Evolutionary conservation across 2,113 vertebrate genomes (phyloP), one percentile per base, ranked within the genome.

Genomic region (Silurus asotus): DNA sequence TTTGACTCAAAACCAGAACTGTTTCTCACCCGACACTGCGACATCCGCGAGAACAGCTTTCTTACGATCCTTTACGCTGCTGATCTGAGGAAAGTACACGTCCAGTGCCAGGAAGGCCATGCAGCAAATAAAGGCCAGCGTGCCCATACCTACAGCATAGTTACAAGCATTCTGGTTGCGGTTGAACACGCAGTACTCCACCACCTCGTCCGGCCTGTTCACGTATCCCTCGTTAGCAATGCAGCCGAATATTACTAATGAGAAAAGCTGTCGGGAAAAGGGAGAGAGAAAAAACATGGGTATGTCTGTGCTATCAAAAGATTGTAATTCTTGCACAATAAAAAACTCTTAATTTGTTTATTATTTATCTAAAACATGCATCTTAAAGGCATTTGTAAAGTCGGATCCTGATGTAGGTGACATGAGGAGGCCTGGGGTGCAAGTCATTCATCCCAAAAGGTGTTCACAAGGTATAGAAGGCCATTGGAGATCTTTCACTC

Each of bases 31-130:
- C 0, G 98, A 99, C 89, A 98, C 92, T 0, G 96, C 97, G 0
- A 97, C 93, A 86, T 99, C 98, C 0, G 96, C 97, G 78, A 99
- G 93, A 82, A 99, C 98, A 0, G 96, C 98, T 88, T 97, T 98
- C 94, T 99, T 99, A 84, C 98, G 97, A 91, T 98, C 97, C 91
- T 99, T 99, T 86, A 99, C 97, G 3, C 98, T 98, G 96, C 97
- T 99, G 93, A 99, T 99, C 93, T 99, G 98, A 0, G 98, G 98
- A 92, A 99, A 99, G 93, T 99, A 97, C 91, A 96, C 94, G 78
- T 99, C 98, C 88, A 99, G 93, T 5, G 96, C 97, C 94, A 99
- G 93, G 94, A 98, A 98, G 61, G 96, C 96, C 91, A 97, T 84
- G 92, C 97, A 97, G 93, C 96, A 97, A 90, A 99, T 94, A 92